Conservation (phyloP, 2,888 invertebrate genomes). For the Eudasyphora cyanicolor region DNA sequence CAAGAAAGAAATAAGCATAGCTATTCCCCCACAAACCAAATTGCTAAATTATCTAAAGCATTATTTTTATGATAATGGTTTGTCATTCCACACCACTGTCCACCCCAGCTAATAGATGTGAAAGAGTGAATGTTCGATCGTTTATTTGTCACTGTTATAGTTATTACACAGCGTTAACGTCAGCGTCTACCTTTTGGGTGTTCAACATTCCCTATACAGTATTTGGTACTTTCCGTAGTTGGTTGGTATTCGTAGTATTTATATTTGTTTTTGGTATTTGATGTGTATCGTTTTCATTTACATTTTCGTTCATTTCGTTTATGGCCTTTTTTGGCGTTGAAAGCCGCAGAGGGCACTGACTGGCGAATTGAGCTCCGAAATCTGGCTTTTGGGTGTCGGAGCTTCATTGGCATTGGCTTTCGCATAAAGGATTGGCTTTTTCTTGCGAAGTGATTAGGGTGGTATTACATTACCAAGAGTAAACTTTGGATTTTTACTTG, state of each 20-base stretch:
- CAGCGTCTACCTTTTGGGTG: background rate
- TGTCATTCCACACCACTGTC: background rate
- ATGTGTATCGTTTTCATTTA: slow-evolving; percentile 16
- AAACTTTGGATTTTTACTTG: background rate
- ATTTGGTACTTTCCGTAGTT: no score
- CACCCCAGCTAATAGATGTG: background rate
- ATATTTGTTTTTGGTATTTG: slow-evolving; percentile 19
- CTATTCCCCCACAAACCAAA: no score
- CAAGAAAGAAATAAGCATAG: no score
- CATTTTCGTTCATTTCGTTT: slow-evolving; percentile 23
- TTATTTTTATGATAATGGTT: no score
- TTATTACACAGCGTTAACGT: background rate
- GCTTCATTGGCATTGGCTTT: background rate
- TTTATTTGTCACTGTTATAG: slow-evolving; percentile 6
- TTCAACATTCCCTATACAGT: no score
- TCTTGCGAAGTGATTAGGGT: background rate
- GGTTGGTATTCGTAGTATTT: background rate
- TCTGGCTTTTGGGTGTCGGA: background rate
- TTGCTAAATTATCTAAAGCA: no score
- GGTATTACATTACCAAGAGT: background rate
- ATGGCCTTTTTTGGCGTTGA: background rate
- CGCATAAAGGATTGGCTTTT: slow-evolving; percentile 29
- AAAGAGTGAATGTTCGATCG: background rate
- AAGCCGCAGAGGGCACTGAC: background rate
- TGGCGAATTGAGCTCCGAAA: background rate